Percentiles rank a stretch among this genome's conserved stretches.
Conservation (phyloP, 53 echinoderm and acorn worm genomes). For the Astropecten irregularis region DNA sequence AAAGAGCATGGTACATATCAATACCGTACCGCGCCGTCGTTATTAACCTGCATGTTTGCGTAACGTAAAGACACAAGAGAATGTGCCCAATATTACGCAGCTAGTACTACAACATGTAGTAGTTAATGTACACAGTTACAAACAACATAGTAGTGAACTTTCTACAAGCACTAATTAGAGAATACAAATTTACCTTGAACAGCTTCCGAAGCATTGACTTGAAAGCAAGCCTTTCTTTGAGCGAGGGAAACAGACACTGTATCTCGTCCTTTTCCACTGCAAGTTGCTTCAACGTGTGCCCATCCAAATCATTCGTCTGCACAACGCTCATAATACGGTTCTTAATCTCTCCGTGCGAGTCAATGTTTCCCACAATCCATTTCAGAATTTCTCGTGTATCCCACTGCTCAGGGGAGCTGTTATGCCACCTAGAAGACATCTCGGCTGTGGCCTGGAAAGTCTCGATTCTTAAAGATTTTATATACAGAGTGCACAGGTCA, state of each 20-base stretch:
- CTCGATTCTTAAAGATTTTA: no score
- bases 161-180: neutral
- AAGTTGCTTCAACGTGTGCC: slow-evolving; percentile 76
- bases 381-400: slow-evolving; percentile 61
- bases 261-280: slow-evolving; percentile 77
- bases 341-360: slow-evolving; percentile 67
- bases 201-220: slow-evolving; percentile 74
- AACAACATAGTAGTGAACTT: neutral
- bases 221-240: slow-evolving; percentile 81
- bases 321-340: slow-evolving; percentile 68
- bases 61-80: neutral
- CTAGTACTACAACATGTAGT: neutral
- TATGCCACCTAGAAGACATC: neutral
- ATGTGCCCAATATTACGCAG: neutral
- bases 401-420: slow-evolving; percentile 51
- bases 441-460: no score
- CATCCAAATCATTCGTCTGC: slow-evolving; percentile 76
- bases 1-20: neutral
- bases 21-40: neutral
- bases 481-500: no score
- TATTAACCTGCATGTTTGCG: neutral
- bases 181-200: slow-evolving; percentile 65
- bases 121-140: neutral
- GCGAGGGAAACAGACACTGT: slow-evolving; percentile 74
- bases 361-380: slow-evolving; percentile 72